Conservation (phyloP, 2,113 vertebrate species). For the Leucopsar rothschildi region DNA sequence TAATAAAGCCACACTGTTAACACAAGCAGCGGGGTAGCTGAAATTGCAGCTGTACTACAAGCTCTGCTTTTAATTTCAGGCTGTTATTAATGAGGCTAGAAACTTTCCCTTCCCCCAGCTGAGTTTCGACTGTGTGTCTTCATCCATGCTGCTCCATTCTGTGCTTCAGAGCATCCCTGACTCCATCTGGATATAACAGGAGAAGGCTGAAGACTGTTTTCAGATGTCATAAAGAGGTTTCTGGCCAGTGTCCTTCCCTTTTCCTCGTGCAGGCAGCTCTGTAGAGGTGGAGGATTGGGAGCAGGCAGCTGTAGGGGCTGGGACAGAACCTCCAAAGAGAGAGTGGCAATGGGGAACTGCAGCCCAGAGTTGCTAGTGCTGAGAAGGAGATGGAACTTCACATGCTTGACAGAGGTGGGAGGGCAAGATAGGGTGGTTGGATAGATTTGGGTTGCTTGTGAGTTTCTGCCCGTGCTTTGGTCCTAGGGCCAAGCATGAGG, state of each 20-base stretch:
- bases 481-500: neutral
- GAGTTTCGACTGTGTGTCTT: neutral
- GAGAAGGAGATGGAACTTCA: neutral
- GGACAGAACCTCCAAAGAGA: neutral
- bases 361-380: neutral
- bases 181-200: neutral
- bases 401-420: neutral
- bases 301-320: neutral
- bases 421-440: neutral
- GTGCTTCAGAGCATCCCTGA: neutral
- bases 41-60: conserved; percentile 33
- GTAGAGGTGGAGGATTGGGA: neutral
- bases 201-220: neutral
- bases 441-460: neutral
- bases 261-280: neutral
- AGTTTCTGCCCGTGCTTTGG: neutral
- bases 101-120: neutral
- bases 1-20: conserved; percentile 64
- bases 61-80: conserved; percentile 61
- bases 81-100: conserved; percentile 40
- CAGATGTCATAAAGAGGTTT: neutral
- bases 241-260: neutral
- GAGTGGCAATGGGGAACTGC: neutral
- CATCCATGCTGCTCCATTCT: neutral
- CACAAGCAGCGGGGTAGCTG: conserved; percentile 36